Percentiles rank a stretch among this genome's conserved stretches.
phyloP scores from a whole-genome alignment of 2,888 invertebrate genomes.

The Acleris literana region DNA sequence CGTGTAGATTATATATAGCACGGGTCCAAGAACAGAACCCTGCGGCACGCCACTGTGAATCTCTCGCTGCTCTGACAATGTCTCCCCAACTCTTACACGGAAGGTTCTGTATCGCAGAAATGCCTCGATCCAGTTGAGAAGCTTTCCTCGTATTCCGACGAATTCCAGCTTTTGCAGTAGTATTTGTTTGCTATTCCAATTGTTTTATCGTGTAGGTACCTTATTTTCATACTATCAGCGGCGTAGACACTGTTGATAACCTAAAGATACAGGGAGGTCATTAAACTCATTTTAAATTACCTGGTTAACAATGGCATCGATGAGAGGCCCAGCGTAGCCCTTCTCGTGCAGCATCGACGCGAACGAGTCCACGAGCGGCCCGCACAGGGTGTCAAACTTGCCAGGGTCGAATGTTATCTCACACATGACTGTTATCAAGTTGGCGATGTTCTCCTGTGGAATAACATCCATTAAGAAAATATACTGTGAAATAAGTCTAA shows the following conservation, averaged over 20 bases:
- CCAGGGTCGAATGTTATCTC: slow-evolving; percentile 91
- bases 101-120: too few species aligned
- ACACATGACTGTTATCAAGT: slow-evolving; percentile 88
- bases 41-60: too few species aligned
- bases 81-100: too few species aligned
- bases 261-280: slow-evolving; percentile 7
- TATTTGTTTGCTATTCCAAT: too few species aligned
- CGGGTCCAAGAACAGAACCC: too few species aligned
- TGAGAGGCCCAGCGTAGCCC: slow-evolving; percentile 84
- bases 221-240: neutral
- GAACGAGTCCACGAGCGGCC: slow-evolving; percentile 87
- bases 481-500: too few species aligned
- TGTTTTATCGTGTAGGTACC: neutral
- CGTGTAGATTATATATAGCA: too few species aligned
- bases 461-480: slow-evolving; percentile 4
- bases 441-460: slow-evolving; percentile 77
- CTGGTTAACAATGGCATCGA: slow-evolving; percentile 87
- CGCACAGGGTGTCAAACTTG: slow-evolving; percentile 88
- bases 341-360: slow-evolving; percentile 86
- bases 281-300: slow-evolving; percentile 54
- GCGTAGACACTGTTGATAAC: slow-evolving; percentile 1
- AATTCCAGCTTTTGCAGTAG: too few species aligned
- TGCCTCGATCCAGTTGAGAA: too few species aligned
- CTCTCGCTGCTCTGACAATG: too few species aligned
- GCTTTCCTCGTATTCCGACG: too few species aligned